A percentile compares a stretch with the other conserved stretches of the same genome.
These are phyloP conservation scores for Thoracochromis brauschi DNA, from an alignment of 2,113 vertebrate species.

Conservation along the genomic window DNA sequence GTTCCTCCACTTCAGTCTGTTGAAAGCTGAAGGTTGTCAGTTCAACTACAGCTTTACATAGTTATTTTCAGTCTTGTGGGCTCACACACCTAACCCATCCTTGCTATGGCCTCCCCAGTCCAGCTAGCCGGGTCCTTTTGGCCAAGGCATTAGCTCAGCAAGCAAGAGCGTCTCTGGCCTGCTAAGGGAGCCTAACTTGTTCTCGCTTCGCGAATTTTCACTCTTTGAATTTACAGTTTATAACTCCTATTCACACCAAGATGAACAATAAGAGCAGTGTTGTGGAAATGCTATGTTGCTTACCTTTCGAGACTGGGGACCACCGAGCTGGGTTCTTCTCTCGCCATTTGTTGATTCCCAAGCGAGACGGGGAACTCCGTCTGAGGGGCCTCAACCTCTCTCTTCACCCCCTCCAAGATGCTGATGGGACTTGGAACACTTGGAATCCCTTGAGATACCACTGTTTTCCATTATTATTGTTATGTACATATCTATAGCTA, in stretches of 20 bases:
- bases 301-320: not conserved
- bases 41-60: not conserved
- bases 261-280: not conserved
- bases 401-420: not conserved
- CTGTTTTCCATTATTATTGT: not conserved
- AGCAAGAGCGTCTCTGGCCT: not conserved
- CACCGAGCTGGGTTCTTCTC: not conserved
- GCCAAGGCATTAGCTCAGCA: not conserved
- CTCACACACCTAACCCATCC: not conserved
- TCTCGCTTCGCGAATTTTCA: accelerated
- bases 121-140: not conserved
- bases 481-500: not conserved
- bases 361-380: accelerated
- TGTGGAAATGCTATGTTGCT: not conserved
- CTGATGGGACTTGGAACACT: not conserved
- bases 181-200: not conserved
- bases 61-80: not conserved
- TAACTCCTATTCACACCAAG: not conserved
- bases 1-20: not conserved
- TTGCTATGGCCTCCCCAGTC: not conserved
- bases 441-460: not conserved
- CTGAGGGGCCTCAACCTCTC: not conserved
- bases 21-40: not conserved
- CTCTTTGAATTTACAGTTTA: not conserved
- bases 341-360: not conserved